Base-by-base conservation (phyloP, 1,140 invertebrate genomes). In the Trichonephila inaurata region DNA sequence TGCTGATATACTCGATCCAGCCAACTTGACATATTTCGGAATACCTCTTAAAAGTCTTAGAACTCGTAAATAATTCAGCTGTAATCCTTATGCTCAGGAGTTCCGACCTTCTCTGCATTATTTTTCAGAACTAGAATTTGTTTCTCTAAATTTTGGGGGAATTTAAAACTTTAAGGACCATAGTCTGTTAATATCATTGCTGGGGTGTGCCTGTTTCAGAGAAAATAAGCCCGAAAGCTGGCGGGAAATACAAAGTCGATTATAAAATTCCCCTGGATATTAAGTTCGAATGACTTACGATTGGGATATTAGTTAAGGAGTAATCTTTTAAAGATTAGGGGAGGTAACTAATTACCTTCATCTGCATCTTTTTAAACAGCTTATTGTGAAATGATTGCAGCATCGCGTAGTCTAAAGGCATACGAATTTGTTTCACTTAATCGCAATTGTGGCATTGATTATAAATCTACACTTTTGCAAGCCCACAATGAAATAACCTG, bases 21-120 rank as follows among this genome's bases (percentile, higher is more conserved):
- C 33, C 33, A 33, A 77, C 28, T 77, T 77, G 72, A 40, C 72
- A 77, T 77, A 77, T 77, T 77, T 77, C 72, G 3, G 72, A 77
- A 69, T 24, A 69, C 21, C n/a, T 69, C 21, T 24, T 24, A 69
- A 40, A 77, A 77, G 24, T 77, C 72, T 77, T 77, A 33, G 72
- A 77, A 28, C 72, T 77, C 72, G 24, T 77, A 77, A 77, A 77
- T 77, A 77, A 77, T 77, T 77, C 72, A 77, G 28, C 14, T 40
- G 28, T 77, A 77, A 77, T 77, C 72, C 72, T 28, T 33, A 33
- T 77, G 24, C 72, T 77, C 33, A 33, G 14, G 33, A 77, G 72
- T 77, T 77, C 28, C 18, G 72, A 40, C 28, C 72, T 33, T 28
- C 33, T 77, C 33, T 77, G 18, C 72, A 40, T 40, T 77, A 77